phyloP scores from a whole-genome alignment of 2,888 invertebrate species.

The Polyploca ridens region DNA sequence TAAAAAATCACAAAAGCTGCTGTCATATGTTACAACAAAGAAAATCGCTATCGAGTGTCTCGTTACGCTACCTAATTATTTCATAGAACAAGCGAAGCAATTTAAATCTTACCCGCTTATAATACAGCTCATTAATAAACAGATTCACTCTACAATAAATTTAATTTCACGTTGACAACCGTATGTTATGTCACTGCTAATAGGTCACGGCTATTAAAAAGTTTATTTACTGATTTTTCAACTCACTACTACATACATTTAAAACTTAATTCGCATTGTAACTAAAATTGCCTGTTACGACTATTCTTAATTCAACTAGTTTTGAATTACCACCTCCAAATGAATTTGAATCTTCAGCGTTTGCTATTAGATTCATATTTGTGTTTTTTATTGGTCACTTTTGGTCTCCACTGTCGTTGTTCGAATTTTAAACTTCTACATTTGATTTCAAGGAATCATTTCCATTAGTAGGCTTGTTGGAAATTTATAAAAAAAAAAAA shows the following conservation, averaged over 20 bases:
- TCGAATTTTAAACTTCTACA: conserved; percentile 22
- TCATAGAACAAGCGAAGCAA: conserved; percentile 19
- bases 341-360: neutral
- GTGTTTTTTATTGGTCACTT: neutral
- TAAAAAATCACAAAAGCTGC: neutral
- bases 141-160: conserved; percentile 57
- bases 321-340: neutral
- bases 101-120: neutral
- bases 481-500: too few relatives aligned
- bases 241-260: neutral
- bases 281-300: neutral
- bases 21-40: conserved; percentile 1
- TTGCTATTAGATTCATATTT: neutral
- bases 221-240: conserved; percentile 31
- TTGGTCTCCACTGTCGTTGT: neutral
- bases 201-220: conserved; percentile 71
- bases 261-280: neutral
- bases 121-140: conserved; percentile 9
- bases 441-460: conserved; percentile 16
- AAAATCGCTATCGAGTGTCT: neutral
- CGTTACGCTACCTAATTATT: conserved; percentile 7
- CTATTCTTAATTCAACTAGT: neutral
- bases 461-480: neutral
- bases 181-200: conserved; percentile 74
- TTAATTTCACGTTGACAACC: conserved; percentile 73